These are phyloP conservation scores for Alloplasta piceator DNA, from an alignment of 2,888 invertebrate genomes.

Conservation along the genomic window DNA sequence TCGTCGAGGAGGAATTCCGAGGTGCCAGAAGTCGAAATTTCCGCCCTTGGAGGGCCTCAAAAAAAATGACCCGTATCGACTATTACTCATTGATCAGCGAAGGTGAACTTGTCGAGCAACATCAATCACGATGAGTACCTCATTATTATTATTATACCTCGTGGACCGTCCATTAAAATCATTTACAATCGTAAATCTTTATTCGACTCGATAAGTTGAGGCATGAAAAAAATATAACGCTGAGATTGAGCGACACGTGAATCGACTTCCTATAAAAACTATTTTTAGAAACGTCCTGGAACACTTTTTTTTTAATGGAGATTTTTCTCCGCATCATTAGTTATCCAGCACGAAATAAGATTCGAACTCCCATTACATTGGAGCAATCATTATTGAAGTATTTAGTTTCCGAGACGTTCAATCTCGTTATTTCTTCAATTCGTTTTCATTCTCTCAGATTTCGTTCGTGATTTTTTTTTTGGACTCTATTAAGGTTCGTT, in stretches of 20 bases:
- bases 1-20: slow-evolving; percentile 21
- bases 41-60: slow-evolving; percentile 30
- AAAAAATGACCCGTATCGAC: background rate
- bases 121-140: slow-evolving; percentile 24
- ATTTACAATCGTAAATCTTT: slow-evolving; percentile 37
- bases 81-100: slow-evolving; percentile 47
- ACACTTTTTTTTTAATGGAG: too few relatives aligned
- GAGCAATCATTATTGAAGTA: too few relatives aligned
- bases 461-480: too few relatives aligned
- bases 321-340: slow-evolving; percentile 38
- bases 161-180: slow-evolving; percentile 38
- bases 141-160: background rate
- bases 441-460: background rate
- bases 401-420: background rate
- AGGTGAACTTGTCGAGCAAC: slow-evolving; percentile 51
- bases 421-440: background rate
- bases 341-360: slow-evolving; percentile 36
- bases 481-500: too few relatives aligned
- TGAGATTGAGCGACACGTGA: background rate
- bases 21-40: slow-evolving; percentile 30
- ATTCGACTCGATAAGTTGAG: slow-evolving; percentile 8
- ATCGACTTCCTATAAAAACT: background rate
- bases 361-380: too few relatives aligned
- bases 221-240: slow-evolving; percentile 7
- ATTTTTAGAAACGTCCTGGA: background rate